Evolutionary conservation across 2,888 invertebrate species (phyloP).

Genomic region (Eupithecia centaureata): DNA sequence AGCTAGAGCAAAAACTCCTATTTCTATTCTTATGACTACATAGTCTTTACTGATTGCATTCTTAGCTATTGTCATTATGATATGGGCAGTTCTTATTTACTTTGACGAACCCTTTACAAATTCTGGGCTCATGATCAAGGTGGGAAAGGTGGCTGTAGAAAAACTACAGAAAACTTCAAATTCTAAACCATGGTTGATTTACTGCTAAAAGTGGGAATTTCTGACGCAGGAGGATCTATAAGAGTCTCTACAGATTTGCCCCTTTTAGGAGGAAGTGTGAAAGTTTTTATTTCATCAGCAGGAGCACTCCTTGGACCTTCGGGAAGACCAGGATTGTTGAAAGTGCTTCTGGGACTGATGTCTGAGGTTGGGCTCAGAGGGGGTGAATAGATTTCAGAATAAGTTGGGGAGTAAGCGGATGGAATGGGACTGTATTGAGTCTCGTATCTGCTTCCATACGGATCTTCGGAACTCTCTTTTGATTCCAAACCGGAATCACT

Average conservation of each 20-base stretch:
- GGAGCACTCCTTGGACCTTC: constrained; percentile 76
- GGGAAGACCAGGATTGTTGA: constrained; percentile 69
- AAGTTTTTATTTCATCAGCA: constrained; percentile 71
- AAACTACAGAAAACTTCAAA: background rate
- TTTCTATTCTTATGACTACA: constrained; percentile 9
- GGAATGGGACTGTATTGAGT: constrained; percentile 76
- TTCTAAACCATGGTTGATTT: constrained; percentile 78
- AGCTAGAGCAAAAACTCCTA: constrained; percentile 4
- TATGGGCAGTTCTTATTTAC: constrained; percentile 52
- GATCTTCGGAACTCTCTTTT: constrained; percentile 75
- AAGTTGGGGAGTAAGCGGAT: constrained; percentile 77
- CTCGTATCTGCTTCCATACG: constrained; percentile 70
- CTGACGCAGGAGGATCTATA: constrained; percentile 70
- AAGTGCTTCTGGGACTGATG: constrained; percentile 72
- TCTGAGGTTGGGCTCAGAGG: constrained; percentile 78
- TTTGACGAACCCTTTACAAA: background rate
- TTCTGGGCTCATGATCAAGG: constrained; percentile 34
- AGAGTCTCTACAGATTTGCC: constrained; percentile 78
- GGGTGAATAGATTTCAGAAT: constrained; percentile 81
- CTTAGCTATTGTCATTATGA: background rate
- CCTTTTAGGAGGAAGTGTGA: constrained; percentile 70
- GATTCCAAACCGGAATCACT: constrained; percentile 77
- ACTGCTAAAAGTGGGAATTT: constrained; percentile 71
- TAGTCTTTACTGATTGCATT: constrained; percentile 36
- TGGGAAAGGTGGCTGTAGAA: constrained; percentile 36